A percentile compares a stretch with the other conserved stretches of the same genome.
phyloP scores from a whole-genome alignment of 2,888 invertebrate genomes.

The Drosophila silvestris region DNA sequence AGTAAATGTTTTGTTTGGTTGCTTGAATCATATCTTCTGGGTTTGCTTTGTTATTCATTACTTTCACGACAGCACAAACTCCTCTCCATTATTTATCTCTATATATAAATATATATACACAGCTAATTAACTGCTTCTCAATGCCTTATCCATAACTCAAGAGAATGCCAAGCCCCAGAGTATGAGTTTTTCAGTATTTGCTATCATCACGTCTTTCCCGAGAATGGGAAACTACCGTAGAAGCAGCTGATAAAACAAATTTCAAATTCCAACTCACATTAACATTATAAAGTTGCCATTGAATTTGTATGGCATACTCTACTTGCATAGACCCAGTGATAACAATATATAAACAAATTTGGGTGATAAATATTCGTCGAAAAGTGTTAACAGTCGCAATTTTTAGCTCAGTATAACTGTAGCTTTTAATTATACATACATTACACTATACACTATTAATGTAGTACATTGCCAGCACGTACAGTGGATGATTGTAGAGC shows the following conservation, averaged over 20 bases:
- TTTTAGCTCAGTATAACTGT: background rate
- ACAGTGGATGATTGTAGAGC: slow-evolving; percentile 39
- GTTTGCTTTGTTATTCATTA: background rate
- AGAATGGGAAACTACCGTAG: background rate
- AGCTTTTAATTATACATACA: background rate
- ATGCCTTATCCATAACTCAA: background rate
- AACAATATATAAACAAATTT: background rate
- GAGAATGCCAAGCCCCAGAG: background rate
- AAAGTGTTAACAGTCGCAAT: background rate
- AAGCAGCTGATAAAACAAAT: slow-evolving; percentile 47
- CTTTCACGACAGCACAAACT: background rate
- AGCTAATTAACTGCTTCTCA: background rate
- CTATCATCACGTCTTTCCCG: slow-evolving; percentile 25
- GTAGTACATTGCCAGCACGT: slow-evolving; percentile 40
- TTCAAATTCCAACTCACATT: background rate
- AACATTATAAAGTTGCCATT: slow-evolving; percentile 29
- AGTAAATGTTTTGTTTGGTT: background rate
- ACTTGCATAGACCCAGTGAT: background rate
- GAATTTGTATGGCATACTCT: background rate
- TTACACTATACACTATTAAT: slow-evolving; percentile 6
- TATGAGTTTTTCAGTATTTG: background rate
- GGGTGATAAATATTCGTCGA: background rate
- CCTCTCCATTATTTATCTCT: background rate
- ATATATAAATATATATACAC: background rate
- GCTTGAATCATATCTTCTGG: background rate